Evolutionary conservation across 2,113 vertebrate genomes (phyloP), one percentile per base, ranked within the genome.

Genomic region (Psettodes erumei): DNA sequence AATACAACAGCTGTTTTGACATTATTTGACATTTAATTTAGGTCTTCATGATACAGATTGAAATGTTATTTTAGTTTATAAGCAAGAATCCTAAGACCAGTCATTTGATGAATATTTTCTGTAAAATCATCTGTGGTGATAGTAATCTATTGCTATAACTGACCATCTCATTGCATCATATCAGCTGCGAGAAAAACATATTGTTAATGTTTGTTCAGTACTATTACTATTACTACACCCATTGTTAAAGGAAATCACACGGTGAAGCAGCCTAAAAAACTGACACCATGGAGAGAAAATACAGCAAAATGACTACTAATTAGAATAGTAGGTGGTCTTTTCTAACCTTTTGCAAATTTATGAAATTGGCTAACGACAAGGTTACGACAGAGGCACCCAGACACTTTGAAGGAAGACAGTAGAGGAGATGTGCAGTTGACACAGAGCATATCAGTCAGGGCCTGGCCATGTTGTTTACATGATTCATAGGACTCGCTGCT

Each of bases 391-490:
- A 79, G 77, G 82, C 71, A 59, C 78, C 55, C 21, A 61, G 83
- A 82, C 80, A 80, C 84, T 82, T 83, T 78, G 73, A 83, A 83
- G 73, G 48, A 16, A 70, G 76, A 70, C 73, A 75, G 51, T 66
- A 56, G 72, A 77, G 75, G 50, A 74, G 75, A 80, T 74, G 74
- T 56, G 69, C 75, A 79, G 75, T 84, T 90, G 89, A 86, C 86
- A 88, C 74, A 50, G 73, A 77, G 84, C 78, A 67, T 50, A 86
- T 80, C 87, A 86, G 90, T 91, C 86, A 84, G 76, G 79, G 76
- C 76, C 83, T 66, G 81, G 88, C 85, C 79, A 71, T 89, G 79
- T 89, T 93, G 93, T 93, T 91, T 91, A 92, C 92, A 90, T 90
- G 91, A 94, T 94, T 91, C 89, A 83, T 33, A 74, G 77, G 67